Base-by-base conservation (phyloP, 1,140 invertebrate genomes). In the Oncopodura yosiiana region DNA sequence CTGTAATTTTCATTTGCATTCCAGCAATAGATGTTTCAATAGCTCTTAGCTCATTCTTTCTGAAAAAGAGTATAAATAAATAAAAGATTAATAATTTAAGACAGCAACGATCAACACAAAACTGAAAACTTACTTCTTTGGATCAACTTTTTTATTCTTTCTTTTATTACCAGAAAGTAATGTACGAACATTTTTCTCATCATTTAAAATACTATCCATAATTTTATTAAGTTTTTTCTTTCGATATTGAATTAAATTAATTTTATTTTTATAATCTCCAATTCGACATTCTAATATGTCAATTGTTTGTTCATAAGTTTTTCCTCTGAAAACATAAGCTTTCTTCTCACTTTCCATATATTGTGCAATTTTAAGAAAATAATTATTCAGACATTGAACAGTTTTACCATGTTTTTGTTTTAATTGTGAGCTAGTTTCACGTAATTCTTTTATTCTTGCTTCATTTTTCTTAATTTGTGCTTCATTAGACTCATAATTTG, bases 401-500 rank as follows among this genome's bases (percentile, higher is more conserved):
- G 48, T 24, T 9, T 12, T 8, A 38, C 52, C 44, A 2, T 30
- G 29, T 49, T 58, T 34, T 30, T 53, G 32, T 34, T 60, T 57
- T 4, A 58, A 16, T 26, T 55, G 19, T 9, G 48, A 27, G 34
- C 49, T 63, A 26, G 37, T 36, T 43, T 58, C 44, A 26, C 53
- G 43, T 3, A 63, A 32, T 45, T 55, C 27, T 26, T 53, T 27
- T 1, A 63, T 49, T 11, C 11, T 27, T 2, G n/a, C 36, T 42
- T 63, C 58, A 49, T 63, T 63, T 23, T 58, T 55, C 49, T 60
- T 60, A 4, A 63, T 18, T 18, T 43, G 14, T 24, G 39, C 58
- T 49, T 63, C 62, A 44, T 63, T 60, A 0, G 41, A 50, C 21
- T 63, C 58, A 27, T 58, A 63, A 42, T 63, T 60, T 6, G 62